Evolutionary conservation across 2,113 vertebrate genomes (phyloP), one percentile per base, ranked within the genome.

Genomic region (Felis chaus): DNA sequence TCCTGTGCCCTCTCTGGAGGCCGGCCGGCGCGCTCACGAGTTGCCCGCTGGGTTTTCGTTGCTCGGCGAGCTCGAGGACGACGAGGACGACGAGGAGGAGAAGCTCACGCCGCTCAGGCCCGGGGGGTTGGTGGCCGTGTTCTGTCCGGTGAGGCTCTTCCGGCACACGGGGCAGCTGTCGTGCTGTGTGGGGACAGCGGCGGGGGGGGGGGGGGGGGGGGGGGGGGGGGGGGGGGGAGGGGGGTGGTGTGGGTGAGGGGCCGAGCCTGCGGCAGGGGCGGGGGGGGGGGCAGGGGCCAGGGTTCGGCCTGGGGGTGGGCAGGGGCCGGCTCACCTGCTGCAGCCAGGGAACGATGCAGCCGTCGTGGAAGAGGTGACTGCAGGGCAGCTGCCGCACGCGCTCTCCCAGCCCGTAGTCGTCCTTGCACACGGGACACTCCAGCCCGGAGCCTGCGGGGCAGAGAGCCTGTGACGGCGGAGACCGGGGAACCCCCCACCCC

Each of bases 391-490:
- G 99, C 95, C 99, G 99, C 95, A 99, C 99, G 0, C 83, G 99
- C 93, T 99, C 99, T 1, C 99, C 99, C 0, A 99, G 98, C 12
- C 99, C 99, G 73, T 99, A 99, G 97, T 99, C 99, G 80, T 99
- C 99, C 99, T 99, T 99, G 98, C 99, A 99, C 97, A 99, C 99
- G 0, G 99, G 99, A 97, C 99, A 99, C 98, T 99, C 99, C 81
- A 99, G 98, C 95, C 99, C 99, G 0, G 99, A 99, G 98, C 99
- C 99, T 99, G 99, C 0, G 1, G 33, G 65, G 10, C 1, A 0
- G 53, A 50, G 48, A 74, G 39, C 27, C 63, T 19, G 13, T 91
- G 63, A 91, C 33, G 7, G 66, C 68, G 33, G 18, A 19, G 33
- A 21, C 68, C 31, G 31, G 31, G 65, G 65, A 5, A 33, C 66